Percentiles rank a stretch among this genome's conserved stretches.
These are phyloP conservation scores for Columba janthina DNA, from an alignment of 2,113 vertebrate genomes.

Conservation along the genomic window DNA sequence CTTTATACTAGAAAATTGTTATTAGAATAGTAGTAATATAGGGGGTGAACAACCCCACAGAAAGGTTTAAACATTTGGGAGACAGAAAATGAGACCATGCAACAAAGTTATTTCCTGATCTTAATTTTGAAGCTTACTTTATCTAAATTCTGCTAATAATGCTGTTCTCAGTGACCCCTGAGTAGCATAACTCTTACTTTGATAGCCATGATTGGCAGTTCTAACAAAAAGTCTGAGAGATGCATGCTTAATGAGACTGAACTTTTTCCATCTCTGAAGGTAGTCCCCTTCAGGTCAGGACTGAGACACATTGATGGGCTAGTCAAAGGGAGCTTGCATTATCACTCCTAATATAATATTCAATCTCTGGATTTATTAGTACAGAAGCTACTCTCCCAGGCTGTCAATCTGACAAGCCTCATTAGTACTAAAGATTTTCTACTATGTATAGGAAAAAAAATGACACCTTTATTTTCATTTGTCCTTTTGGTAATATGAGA, in stretches of 20 bases:
- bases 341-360: neutral
- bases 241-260: neutral
- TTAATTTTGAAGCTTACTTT: neutral
- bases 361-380: neutral
- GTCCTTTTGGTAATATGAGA: neutral
- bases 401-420: neutral
- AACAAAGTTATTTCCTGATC: neutral
- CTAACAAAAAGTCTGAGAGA: neutral
- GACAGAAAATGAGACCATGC: neutral
- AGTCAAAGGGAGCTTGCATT: neutral
- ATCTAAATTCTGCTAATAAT: conserved; percentile 4
- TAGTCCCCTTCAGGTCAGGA: neutral
- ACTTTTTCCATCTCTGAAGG: neutral
- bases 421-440: neutral
- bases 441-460: neutral
- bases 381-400: neutral
- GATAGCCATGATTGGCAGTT: neutral
- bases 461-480: neutral
- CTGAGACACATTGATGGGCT: neutral
- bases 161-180: neutral
- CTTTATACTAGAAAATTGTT: neutral
- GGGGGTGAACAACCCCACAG: neutral
- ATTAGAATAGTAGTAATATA: neutral
- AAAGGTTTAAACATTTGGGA: neutral
- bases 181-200: neutral